A percentile compares a stretch with the other conserved stretches of the same genome.
Conservation (phyloP, 2,888 invertebrate species). For the Melitaea athalia region DNA sequence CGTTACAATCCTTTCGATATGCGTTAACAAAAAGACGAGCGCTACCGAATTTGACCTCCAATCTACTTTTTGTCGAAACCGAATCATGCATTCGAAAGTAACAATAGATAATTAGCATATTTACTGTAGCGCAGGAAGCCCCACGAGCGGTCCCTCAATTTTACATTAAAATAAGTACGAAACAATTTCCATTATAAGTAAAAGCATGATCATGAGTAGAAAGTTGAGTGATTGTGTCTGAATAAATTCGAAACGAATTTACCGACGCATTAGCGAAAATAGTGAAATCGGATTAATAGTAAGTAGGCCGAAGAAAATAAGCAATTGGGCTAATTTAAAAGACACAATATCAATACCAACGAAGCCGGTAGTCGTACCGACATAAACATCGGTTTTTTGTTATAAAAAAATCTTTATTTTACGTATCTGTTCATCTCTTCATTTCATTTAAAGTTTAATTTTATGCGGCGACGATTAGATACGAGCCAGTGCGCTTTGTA, state of each 20-base stretch:
- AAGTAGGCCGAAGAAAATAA: constrained; percentile 18
- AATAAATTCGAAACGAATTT: constrained; percentile 42
- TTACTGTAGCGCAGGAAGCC: constrained; percentile 66
- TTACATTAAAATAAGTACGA: constrained; percentile 9
- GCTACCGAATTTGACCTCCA: constrained; percentile 27
- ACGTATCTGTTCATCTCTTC: constrained; percentile 28
- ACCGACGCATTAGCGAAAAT: constrained; percentile 48
- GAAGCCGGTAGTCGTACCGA: neutral
- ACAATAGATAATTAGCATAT: constrained; percentile 68
- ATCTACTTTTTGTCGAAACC: constrained; percentile 15
- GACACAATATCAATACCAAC: constrained; percentile 1
- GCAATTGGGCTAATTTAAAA: constrained; percentile 12
- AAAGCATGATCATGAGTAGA: constrained; percentile 60
- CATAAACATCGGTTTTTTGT: neutral
- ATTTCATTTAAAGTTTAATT: constrained; percentile 28
- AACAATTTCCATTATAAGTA: constrained; percentile 51
- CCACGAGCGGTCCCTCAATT: constrained; percentile 53
- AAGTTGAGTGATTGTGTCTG: constrained; percentile 52
- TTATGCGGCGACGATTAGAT: constrained; percentile 32
- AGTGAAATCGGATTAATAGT: constrained; percentile 42
- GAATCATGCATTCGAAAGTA: constrained; percentile 46
- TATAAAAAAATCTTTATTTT: constrained; percentile 8
- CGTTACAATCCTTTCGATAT: constrained; percentile 20
- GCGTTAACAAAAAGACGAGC: constrained; percentile 11
- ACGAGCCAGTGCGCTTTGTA: constrained; percentile 27